Base-by-base conservation (phyloP, 2,113 vertebrate species). In the Otus sunia region DNA sequence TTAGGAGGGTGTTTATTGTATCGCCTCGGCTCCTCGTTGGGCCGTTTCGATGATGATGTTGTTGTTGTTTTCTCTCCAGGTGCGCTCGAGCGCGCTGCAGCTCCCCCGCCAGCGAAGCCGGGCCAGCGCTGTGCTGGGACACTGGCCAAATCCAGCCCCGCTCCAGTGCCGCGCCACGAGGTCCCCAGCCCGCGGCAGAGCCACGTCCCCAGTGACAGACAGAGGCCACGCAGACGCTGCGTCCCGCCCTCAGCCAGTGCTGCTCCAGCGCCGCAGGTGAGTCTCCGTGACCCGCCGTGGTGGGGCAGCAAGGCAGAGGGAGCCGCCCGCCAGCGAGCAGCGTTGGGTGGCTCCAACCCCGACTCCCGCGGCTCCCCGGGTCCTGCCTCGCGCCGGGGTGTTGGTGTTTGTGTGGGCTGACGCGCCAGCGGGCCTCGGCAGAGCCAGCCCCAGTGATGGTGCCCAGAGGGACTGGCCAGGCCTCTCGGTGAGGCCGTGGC, bases 111-210 rank as follows among this genome's bases (percentile, higher is more conserved):
- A 68, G 47, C 55, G 21, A 29, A 52, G 45, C 63, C 1, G 4
- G 20, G 45, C 63, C 3, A 5, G 22, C 14, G 11, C 47, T 8
- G 30, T 1, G 52, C 15, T 0, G 2, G 60, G 63, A 14, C 5
- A 0, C 13, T 2, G 73, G 32, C 53, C 59, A 9, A 14, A 14
- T 2, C n/a, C 92, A 25, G 68, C 68, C 62, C 53, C 5, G 36
- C 47, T 14, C 26, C 1, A 4, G 49, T 0, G 30, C 43, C 2
- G 49, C 0, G 30, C 43, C 2, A 0, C 0, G 7, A 23, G 15
- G 47, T 8, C 8, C 41, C 19, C 47, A 11, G 10, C 18, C 60
- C 0, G 4, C 25, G 4, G 64, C 15, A 20, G 27, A 16, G 47
- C 9, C 37, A 15, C 2, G 0, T 5, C 15, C 20, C 8, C 0